Conservation (phyloP, 1,140 invertebrate species). For the Metopolophium dirhodum region DNA sequence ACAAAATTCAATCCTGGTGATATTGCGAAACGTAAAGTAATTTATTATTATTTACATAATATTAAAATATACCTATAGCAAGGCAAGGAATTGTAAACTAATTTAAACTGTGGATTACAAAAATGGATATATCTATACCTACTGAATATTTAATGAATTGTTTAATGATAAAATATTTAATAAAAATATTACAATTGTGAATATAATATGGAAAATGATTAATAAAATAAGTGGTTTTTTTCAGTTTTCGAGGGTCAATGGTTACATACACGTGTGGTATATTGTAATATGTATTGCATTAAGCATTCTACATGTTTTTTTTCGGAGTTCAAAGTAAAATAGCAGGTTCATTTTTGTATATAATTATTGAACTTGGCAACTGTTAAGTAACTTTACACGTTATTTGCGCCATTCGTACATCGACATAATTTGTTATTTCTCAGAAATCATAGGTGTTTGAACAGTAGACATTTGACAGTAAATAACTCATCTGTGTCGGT, state of each 20-base stretch:
- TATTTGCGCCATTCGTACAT: background rate
- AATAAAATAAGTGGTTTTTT: background rate
- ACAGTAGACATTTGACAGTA: background rate
- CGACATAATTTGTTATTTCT: background rate
- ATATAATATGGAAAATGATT: background rate
- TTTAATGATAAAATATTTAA: too few species aligned
- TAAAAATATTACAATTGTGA: background rate
- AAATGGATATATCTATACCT: too few species aligned
- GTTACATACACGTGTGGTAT: background rate
- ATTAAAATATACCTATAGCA: background rate
- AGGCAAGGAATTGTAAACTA: background rate
- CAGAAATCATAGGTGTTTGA: background rate
- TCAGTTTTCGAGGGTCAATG: background rate
- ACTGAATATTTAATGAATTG: background rate
- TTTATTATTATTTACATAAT: constrained; percentile 14
- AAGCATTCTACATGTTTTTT: background rate
- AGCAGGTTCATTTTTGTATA: background rate
- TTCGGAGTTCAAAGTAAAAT: background rate
- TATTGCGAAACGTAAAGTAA: background rate
- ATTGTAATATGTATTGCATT: background rate
- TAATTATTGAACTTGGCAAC: background rate
- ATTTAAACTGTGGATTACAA: background rate
- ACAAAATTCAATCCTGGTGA: background rate
- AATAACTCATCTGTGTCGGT: background rate
- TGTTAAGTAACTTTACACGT: background rate